Evolutionary conservation across 1,140 invertebrate species (phyloP).

Genomic region (Cepaea nemoralis): DNA sequence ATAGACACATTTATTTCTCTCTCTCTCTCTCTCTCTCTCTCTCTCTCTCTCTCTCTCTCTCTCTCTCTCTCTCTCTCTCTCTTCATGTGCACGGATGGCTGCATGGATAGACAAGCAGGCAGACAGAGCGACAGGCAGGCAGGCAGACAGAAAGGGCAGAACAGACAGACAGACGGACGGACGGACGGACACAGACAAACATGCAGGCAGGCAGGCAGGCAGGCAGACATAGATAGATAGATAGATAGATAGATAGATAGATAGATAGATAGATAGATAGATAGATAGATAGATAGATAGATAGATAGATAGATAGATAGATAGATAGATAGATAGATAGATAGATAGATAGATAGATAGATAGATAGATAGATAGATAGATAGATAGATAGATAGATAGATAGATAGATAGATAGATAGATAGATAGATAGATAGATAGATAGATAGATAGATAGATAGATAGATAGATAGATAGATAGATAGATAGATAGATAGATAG

Average conservation of each 20-base stretch:
- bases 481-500: too few species aligned
- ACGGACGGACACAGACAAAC: neutral
- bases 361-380: constrained; percentile 23
- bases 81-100: too few species aligned
- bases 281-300: constrained; percentile 23
- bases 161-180: too few species aligned
- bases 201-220: too few species aligned
- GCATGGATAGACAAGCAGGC: too few species aligned
- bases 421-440: constrained; percentile 23
- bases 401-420: constrained; percentile 23
- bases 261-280: constrained; percentile 23
- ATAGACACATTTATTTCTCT: too few species aligned
- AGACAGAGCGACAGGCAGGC: too few species aligned
- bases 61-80: too few species aligned
- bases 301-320: constrained; percentile 21
- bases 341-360: constrained; percentile 23
- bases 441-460: constrained; percentile 23
- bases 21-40: too few species aligned
- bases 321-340: constrained; percentile 23
- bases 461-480: constrained; percentile 2
- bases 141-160: too few species aligned
- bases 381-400: constrained; percentile 20
- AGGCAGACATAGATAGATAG: constrained; percentile 10
- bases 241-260: constrained; percentile 23
- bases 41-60: too few species aligned